Conservation (phyloP, 1,140 invertebrate species). For the Archegozetes longisetosus region DNA sequence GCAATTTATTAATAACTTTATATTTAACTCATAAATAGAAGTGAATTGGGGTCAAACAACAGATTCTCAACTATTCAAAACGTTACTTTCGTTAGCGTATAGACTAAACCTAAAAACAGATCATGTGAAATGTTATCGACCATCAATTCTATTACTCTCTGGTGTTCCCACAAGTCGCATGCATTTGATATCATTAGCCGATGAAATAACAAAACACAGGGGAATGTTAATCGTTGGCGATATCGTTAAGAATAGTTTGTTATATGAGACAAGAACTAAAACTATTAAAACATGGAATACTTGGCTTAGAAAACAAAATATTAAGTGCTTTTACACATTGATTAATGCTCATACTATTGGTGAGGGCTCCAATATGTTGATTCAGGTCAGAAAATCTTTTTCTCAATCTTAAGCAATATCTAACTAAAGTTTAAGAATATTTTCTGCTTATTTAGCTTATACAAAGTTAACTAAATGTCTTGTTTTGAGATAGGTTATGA, state of each 20-base stretch:
- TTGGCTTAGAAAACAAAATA: slow-evolving; percentile 32
- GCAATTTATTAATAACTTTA: neutral
- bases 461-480: neutral
- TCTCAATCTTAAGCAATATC: neutral
- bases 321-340: slow-evolving; percentile 36
- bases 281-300: slow-evolving; percentile 31
- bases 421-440: too few species aligned
- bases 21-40: slow-evolving; percentile 28
- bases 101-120: slow-evolving; percentile 37
- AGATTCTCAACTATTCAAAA: slow-evolving; percentile 44
- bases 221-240: slow-evolving; percentile 39
- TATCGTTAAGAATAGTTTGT: slow-evolving; percentile 41
- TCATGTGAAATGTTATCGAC: slow-evolving; percentile 44
- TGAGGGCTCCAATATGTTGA: slow-evolving; percentile 30
- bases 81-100: slow-evolving; percentile 34
- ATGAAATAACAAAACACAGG: slow-evolving; percentile 37
- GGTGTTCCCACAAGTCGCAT: slow-evolving; percentile 35
- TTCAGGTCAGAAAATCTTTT: neutral
- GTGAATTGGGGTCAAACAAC: slow-evolving; percentile 46
- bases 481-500: neutral
- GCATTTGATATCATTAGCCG: slow-evolving; percentile 39
- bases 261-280: slow-evolving; percentile 30
- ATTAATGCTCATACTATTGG: slow-evolving; percentile 45
- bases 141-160: slow-evolving; percentile 39
- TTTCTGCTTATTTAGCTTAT: too few species aligned